Percentiles rank a stretch among this genome's conserved stretches.
Evolutionary conservation across 1,140 invertebrate species (phyloP).

Genomic region (Hycleus cichorii): DNA sequence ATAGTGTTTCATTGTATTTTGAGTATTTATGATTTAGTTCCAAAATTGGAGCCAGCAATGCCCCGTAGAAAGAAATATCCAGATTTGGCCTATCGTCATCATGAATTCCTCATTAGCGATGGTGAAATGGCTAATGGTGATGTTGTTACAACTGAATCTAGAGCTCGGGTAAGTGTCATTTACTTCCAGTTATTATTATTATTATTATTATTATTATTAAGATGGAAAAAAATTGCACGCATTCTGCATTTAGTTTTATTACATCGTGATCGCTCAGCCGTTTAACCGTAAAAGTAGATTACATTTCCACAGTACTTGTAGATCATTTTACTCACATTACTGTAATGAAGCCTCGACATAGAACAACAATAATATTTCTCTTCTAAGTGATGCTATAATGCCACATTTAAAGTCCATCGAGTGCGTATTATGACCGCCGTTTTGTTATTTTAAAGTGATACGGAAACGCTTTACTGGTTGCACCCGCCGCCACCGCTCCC

Average conservation of each 20-base stretch:
- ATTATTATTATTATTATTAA: constrained; percentile 8
- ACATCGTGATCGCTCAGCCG: constrained; percentile 6
- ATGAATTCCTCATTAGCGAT: constrained; percentile 66
- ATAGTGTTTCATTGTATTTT: constrained; percentile 1
- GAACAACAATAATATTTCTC: too few species aligned
- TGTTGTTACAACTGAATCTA: constrained; percentile 43
- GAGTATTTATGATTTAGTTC: constrained; percentile 41
- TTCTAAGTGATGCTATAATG: too few species aligned
- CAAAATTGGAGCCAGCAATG: constrained; percentile 67
- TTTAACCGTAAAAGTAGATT: constrained; percentile 6
- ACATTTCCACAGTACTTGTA: constrained; percentile 12
- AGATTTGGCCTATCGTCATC: constrained; percentile 73
- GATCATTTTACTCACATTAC: neutral
- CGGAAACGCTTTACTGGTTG: constrained; percentile 5
- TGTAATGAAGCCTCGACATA: neutral
- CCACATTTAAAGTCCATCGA: neutral
- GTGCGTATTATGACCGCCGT: constrained; percentile 10
- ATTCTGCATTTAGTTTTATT: constrained; percentile 14
- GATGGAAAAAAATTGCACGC: constrained; percentile 14
- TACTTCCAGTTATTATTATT: neutral
- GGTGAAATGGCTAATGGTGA: constrained; percentile 47
- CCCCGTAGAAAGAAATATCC: constrained; percentile 80
- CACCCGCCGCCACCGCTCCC: constrained; percentile 12
- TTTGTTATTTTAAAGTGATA: neutral
- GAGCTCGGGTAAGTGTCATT: constrained; percentile 47